Conservation (phyloP, 2,113 vertebrate genomes). For the Catharus bicknelli region DNA sequence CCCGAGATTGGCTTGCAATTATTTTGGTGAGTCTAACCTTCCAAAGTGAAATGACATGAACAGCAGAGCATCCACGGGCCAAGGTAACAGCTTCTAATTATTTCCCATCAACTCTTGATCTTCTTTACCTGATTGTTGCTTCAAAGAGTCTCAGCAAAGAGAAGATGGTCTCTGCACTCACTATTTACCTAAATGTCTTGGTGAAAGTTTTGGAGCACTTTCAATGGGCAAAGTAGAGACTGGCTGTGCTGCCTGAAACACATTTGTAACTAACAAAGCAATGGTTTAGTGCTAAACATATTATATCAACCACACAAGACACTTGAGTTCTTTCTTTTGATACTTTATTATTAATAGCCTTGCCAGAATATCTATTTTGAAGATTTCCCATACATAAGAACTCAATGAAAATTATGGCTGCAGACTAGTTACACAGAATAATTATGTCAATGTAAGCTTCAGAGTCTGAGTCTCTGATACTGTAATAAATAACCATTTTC, state of each 20-base stretch:
- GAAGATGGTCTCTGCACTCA: constrained; percentile 31
- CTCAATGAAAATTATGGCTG: background rate
- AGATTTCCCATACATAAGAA: background rate
- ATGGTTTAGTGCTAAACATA: background rate
- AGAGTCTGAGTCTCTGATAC: background rate
- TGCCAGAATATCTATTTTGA: background rate
- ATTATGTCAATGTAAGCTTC: background rate
- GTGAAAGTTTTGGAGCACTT: constrained; percentile 33
- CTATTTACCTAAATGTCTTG: constrained; percentile 5
- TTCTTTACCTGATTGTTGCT: constrained; percentile 55
- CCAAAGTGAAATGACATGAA: constrained; percentile 45
- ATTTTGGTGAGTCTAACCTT: constrained; percentile 57
- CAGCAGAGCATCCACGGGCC: constrained; percentile 14
- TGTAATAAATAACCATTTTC: background rate
- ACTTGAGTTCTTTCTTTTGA: background rate
- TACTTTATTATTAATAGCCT: background rate
- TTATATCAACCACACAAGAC: background rate
- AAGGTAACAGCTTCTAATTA: constrained; percentile 66
- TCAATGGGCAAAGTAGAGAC: background rate
- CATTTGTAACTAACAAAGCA: background rate
- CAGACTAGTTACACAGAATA: background rate
- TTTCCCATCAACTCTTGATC: constrained; percentile 67
- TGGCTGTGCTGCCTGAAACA: background rate
- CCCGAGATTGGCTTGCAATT: constrained; percentile 61
- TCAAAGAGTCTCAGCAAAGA: constrained; percentile 60